Base-by-base conservation (phyloP, 92 coral and sea anemone species). In the Porites evermanni region DNA sequence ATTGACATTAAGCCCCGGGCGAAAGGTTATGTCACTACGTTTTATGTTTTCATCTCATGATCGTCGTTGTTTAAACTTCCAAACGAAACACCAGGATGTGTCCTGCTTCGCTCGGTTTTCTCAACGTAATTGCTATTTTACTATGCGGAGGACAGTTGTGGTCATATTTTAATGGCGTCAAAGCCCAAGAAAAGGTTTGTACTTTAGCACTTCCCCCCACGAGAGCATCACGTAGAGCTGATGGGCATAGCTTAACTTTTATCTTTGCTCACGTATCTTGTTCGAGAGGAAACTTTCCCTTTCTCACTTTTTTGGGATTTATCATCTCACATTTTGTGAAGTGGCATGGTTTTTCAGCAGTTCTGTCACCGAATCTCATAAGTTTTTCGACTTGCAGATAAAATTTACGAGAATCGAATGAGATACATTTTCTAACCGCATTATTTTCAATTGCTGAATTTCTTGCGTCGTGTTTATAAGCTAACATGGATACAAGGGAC, bases 101-200 rank as follows among this genome's bases (percentile, higher is more conserved):
- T 60, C n/a, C 8, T 83, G 12, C 20, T 61, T 14, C 54, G 59
- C 59, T 64, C 21, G 87, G 64, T 18, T 74, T 20, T 74, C 80
- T 74, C 23, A 64, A 53, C 24, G 23, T 63, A 13, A 16, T 51
- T 4, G 73, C 64, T 74, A 8, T 58, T 58, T 83, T 21, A 12
- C 64, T 61, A 17, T 83, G 65, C 64, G 19, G 16, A n/a, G n/a
- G 32, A 11, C 60, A 14, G 7, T 9, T 17, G 16, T 44, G 29
- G n/a, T 70, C 59, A 58, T 52, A 44, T 24, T 19, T 50, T 72
- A 72, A 63, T 9, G 53, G 12, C 60, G 58, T 53, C 8, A 70
- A 29, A 44, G 70, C 78, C 16, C 7, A 71, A 44, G 69, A 81
- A n/a, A 61, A 83, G 87, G 79, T 83, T 74, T 38, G 87, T 63